phyloP scores from a whole-genome alignment of 2,888 invertebrate species.

The Eledona agricola region DNA sequence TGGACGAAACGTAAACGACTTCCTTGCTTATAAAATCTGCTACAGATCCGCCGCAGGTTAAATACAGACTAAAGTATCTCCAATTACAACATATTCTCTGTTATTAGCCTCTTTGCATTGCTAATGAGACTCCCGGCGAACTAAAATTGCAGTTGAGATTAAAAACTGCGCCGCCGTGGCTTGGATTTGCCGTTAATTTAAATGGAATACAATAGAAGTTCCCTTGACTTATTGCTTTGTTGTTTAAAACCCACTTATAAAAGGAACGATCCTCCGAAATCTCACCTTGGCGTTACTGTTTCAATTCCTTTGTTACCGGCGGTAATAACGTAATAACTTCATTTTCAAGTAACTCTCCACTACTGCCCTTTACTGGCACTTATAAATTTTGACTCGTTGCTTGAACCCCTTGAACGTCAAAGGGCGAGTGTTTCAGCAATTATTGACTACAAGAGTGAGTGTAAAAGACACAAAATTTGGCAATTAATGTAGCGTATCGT shows the following conservation, averaged over 20 bases:
- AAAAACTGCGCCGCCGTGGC: slow-evolving; percentile 44
- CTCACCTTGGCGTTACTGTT: slow-evolving; percentile 22
- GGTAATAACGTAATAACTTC: slow-evolving; percentile 17
- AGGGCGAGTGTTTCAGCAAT: too few species aligned
- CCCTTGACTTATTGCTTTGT: slow-evolving; percentile 32
- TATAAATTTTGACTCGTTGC: too few species aligned
- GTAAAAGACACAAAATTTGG: too few species aligned
- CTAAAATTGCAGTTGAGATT: slow-evolving; percentile 48
- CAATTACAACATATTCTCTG: slow-evolving; percentile 51
- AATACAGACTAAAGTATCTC: slow-evolving; percentile 46
- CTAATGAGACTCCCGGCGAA: slow-evolving; percentile 50
- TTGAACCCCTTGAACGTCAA: too few species aligned
- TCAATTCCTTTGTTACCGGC: slow-evolving; percentile 16
- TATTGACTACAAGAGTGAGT: too few species aligned
- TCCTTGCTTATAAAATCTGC: slow-evolving; percentile 33
- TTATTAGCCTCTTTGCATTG: slow-evolving; percentile 52
- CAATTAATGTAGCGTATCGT: too few species aligned
- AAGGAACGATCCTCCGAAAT: slow-evolving; percentile 26
- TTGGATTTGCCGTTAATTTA: slow-evolving; percentile 45
- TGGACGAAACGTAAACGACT: slow-evolving; percentile 30
- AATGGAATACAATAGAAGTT: slow-evolving; percentile 30
- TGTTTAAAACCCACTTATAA: slow-evolving; percentile 7
- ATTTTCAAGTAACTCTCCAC: slow-evolving; percentile 7
- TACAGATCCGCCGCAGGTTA: slow-evolving; percentile 36
- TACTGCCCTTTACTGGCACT: too few species aligned